Conservation (phyloP, 2,113 vertebrate species). For the Antechinus flavipes region DNA sequence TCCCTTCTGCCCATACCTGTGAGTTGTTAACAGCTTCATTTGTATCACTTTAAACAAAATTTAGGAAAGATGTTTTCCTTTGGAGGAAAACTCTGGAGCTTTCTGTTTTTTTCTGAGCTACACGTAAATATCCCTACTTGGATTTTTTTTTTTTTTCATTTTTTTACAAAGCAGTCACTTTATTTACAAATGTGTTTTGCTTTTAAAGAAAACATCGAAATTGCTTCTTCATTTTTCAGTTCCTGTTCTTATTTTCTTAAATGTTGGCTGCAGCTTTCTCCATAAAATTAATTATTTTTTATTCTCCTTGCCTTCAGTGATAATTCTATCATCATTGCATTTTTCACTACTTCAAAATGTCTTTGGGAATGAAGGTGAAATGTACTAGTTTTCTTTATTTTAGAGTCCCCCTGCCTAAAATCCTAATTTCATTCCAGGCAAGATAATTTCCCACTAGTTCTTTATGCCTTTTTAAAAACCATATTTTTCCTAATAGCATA, state of each 20-base stretch:
- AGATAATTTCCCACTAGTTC: not conserved
- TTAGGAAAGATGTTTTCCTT: not conserved
- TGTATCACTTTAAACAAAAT: not conserved
- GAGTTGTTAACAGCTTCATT: not conserved
- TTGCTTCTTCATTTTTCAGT: not conserved
- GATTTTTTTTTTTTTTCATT: not conserved
- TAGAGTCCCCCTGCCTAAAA: not conserved
- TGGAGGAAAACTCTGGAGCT: not conserved
- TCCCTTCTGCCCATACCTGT: not conserved
- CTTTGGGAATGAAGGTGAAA: slow-evolving; percentile 4
- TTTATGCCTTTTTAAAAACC: not conserved
- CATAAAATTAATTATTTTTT: not conserved
- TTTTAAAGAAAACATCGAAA: not conserved
- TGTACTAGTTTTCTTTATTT: not conserved
- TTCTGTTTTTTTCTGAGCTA: not conserved
- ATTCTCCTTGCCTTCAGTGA: not conserved
- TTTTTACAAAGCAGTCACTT: not conserved
- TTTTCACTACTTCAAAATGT: slow-evolving; percentile 23
- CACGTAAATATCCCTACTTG: not conserved
- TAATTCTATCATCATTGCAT: not conserved
- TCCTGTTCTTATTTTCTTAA: not conserved
- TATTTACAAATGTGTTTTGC: not conserved
- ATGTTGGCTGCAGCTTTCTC: not conserved
- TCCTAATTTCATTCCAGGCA: not conserved
- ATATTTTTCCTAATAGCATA: not conserved